phyloP scores from a whole-genome alignment of 2,113 vertebrate species.

The Thryonomys swinderianus region DNA sequence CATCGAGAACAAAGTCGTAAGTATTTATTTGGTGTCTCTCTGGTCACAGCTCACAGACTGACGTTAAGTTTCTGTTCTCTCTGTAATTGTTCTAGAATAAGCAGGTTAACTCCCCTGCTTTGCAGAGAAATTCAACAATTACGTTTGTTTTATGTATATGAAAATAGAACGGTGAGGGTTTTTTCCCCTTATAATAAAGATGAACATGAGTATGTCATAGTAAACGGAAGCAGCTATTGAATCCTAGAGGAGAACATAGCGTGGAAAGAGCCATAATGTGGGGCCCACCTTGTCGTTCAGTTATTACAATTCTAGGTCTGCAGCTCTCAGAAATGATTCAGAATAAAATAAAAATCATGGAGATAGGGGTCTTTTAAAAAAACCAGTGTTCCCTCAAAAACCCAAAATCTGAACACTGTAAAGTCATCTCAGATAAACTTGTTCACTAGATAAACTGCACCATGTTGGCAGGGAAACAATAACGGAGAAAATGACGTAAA shows the following conservation, averaged over 20 bases:
- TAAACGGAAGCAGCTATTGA: neutral
- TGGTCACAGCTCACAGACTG: neutral
- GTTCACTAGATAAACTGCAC: neutral
- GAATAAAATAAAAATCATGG: neutral
- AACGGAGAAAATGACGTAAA: neutral
- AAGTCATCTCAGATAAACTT: neutral
- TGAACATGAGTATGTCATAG: neutral
- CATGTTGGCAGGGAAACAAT: neutral
- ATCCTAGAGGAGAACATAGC: neutral
- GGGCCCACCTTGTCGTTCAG: neutral
- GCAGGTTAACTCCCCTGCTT: neutral
- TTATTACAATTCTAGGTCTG: neutral
- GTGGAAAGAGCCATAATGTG: neutral
- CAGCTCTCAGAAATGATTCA: neutral
- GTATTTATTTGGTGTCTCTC: conserved; percentile 11
- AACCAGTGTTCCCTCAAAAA: neutral
- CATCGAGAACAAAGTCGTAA: conserved; percentile 97
- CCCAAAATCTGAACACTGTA: neutral
- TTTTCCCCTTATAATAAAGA: neutral
- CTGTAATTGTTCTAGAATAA: neutral
- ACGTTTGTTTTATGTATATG: neutral
- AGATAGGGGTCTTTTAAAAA: neutral
- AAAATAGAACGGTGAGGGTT: neutral
- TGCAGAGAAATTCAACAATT: neutral
- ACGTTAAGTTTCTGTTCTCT: neutral